Evolutionary conservation across 2,113 vertebrate species (phyloP), one percentile per base, ranked within the genome.

Genomic region (Tetrao urogallus): DNA sequence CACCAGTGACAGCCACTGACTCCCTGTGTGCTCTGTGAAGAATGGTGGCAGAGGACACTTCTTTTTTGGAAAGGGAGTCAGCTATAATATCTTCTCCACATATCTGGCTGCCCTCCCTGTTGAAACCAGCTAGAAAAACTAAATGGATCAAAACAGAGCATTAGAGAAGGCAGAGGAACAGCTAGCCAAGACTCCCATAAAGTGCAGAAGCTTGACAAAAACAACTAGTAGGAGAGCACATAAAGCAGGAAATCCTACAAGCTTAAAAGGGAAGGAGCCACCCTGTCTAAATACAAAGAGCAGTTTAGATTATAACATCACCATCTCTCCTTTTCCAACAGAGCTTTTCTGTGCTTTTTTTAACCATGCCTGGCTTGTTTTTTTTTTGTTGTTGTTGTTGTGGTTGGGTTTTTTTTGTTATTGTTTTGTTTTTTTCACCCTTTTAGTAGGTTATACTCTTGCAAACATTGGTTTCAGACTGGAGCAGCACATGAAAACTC

Each of bases 231-330:
- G 25, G 21, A 67, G 38, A 82, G 64, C 74, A 85, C 69, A 91
- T 14, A 86, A 89, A 91, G 75, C 95, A 96, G 95, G 95, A 94
- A 96, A 96, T 93, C 89, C 89, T 89, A 82, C 28, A 91, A 58
- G 91, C 75, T 80, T 93, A 54, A 85, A 93, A 56, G 67, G 94
- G 87, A 95, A 96, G 91, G 89, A 95, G 88, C 69, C 96, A 93
- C 90, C 92, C 95, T 96, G 69, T 77, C 86, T 80, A 91, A 94
- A 94, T 60, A 95, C 91, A 96, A 96, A 94, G 81, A 85, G 61
- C 82, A 22, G 45, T 82, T 96, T 92, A 85, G 58, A 89, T 73
- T 60, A 56, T 94, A 82, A 93, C 48, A 65, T 79, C 65, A 88
- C 63, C 71, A 66, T 28, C 8, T 2, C 24, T 63, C 30, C 78